Percentiles rank a stretch among this genome's conserved stretches.
These are phyloP conservation scores for Gallinago media DNA, from an alignment of 2,113 vertebrate genomes.

Conservation along the genomic window DNA sequence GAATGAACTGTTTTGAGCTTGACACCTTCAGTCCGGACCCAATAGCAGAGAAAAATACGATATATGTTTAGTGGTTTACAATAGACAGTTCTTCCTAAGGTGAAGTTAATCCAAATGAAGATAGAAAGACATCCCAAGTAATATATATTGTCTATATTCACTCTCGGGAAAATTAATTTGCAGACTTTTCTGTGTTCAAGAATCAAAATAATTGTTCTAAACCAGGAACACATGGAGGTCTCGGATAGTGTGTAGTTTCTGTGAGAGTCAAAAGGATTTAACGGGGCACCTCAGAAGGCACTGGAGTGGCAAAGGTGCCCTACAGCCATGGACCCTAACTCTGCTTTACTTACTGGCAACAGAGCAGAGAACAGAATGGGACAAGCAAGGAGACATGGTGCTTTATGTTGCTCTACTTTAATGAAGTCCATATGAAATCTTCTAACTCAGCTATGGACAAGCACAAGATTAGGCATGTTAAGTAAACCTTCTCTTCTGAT, in stretches of 20 bases:
- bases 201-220: neutral
- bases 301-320: neutral
- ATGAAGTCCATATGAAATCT: neutral
- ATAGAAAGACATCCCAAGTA: neutral
- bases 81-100: neutral
- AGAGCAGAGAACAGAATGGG: neutral
- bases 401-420: neutral
- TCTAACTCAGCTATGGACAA: neutral
- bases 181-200: neutral
- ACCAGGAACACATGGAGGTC: neutral
- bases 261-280: neutral
- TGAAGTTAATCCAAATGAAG: slow-evolving; percentile 28
- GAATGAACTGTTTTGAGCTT: neutral
- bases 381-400: neutral
- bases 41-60: neutral
- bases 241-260: accelerated
- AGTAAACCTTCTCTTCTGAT: neutral
- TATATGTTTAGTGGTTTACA: neutral
- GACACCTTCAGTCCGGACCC: neutral
- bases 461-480: neutral
- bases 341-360: neutral
- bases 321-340: accelerated
- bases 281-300: neutral
- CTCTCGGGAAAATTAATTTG: neutral
- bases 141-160: neutral